phyloP scores from a whole-genome alignment of 2,888 invertebrate species.

The Epirrhoe alternata region DNA sequence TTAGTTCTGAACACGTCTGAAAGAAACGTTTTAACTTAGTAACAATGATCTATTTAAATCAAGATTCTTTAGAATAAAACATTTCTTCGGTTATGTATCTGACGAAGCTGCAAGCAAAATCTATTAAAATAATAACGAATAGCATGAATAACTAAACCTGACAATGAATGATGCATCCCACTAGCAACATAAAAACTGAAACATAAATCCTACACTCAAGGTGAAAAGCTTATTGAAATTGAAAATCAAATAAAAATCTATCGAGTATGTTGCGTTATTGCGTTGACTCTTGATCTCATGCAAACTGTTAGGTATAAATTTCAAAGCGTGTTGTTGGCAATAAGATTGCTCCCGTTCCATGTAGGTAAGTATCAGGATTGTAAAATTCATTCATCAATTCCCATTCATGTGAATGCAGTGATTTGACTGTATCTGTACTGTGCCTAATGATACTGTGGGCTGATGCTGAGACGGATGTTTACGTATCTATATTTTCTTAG shows the following conservation, averaged over 20 bases:
- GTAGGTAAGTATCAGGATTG: slow-evolving; percentile 4
- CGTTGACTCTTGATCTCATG: slow-evolving; percentile 3
- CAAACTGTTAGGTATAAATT: slow-evolving; percentile 16
- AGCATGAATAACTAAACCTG: not conserved
- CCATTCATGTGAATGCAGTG: slow-evolving; percentile 35
- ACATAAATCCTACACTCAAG: slow-evolving; percentile 6
- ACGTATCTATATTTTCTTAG: slow-evolving; percentile 43
- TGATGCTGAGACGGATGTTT: slow-evolving; percentile 43
- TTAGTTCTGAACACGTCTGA: slow-evolving; percentile 94
- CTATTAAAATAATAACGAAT: too few species aligned
- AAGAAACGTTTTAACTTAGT: slow-evolving; percentile 13
- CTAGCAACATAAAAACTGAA: not conserved
- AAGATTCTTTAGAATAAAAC: not conserved
- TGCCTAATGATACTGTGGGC: slow-evolving; percentile 36
- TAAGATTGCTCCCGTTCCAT: slow-evolving; percentile 15
- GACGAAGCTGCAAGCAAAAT: too few species aligned
- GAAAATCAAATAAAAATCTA: not conserved
- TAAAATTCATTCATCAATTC: slow-evolving; percentile 28
- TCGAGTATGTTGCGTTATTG: not conserved
- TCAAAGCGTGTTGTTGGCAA: slow-evolving; percentile 9
- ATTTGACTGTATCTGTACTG: slow-evolving; percentile 23
- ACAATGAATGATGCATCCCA: not conserved
- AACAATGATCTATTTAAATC: not conserved
- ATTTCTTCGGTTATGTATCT: not conserved
- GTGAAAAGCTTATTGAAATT: not conserved